Percentiles rank a stretch among this genome's conserved stretches.
Evolutionary conservation across 2,888 invertebrate genomes (phyloP).

Genomic region (Perithous albicinctus): DNA sequence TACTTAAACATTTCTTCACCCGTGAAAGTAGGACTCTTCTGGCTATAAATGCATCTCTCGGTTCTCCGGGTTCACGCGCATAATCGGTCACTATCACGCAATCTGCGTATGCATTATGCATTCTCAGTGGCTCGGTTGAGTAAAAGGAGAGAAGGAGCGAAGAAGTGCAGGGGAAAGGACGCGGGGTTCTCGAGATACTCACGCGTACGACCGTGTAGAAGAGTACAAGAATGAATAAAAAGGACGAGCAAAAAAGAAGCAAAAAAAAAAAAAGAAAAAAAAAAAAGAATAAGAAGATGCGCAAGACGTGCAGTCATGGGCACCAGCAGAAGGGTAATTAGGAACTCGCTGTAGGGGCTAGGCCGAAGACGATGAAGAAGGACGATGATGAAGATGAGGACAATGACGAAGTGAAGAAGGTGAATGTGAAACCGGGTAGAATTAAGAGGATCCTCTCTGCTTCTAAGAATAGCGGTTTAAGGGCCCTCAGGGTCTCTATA

Average conservation of each 20-base stretch:
- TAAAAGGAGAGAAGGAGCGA: conserved; percentile 42
- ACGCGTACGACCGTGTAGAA: conserved; percentile 47
- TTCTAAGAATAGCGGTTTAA: conserved; percentile 80
- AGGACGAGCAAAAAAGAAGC: conserved; percentile 25
- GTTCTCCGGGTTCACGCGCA: conserved; percentile 68
- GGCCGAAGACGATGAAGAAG: conserved; percentile 50
- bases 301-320: conserved; percentile 42
- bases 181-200: conserved; percentile 63
- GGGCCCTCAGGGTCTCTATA: conserved; percentile 74
- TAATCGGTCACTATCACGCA: conserved; percentile 79
- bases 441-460: conserved; percentile 52
- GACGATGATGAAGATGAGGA: conserved; percentile 23
- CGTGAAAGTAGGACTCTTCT: conserved; percentile 54
- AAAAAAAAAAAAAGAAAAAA: no score
- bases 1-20: conserved; percentile 23
- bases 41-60: conserved; percentile 25
- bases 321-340: conserved; percentile 74
- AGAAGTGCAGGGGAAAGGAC: conserved; percentile 60
- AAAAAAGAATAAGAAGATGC: no score
- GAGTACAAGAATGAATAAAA: conserved; percentile 35
- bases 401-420: conserved; percentile 32
- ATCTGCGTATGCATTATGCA: conserved; percentile 80
- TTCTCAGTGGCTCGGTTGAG: conserved; percentile 64
- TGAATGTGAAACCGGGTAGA: conserved; percentile 46
- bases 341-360: conserved; percentile 73